Evolutionary conservation across 1,140 invertebrate species (phyloP), one percentile per base, ranked within the genome.

Genomic region (Bombus fervidus): DNA sequence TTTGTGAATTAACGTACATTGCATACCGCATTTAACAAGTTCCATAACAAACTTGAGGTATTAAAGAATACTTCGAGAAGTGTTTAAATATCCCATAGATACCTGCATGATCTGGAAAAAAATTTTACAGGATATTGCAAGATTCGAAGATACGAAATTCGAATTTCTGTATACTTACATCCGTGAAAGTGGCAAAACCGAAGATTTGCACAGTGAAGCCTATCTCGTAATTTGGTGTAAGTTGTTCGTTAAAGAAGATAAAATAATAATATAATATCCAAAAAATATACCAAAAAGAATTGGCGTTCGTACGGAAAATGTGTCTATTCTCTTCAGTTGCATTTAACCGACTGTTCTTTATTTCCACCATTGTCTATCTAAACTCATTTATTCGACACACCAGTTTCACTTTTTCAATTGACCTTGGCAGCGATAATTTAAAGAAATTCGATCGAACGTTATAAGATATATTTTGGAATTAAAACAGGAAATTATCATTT

Each of bases 131-230:
- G 1, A 66, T 15, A 5, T 15, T 18, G 2, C 15, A 62, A 13
- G 0, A n/a, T 13, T 62, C 25, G 28, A 62, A 62, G 2, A n/a
- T 62, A 9, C 6, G 15, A 34, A 34, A 66, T 18, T 66, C 15
- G 8, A 66, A 34, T 34, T 66, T 31, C 13, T 66, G 13, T 3
- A 6, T 66, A 66, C 64, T 18, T 34, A 66, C 31, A 1, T 66
- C 6, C 39, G 47, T 81, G 25, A 90, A 91, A 47, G 82, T 88
- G 3, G 31, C 25, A 3, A 91, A 39, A 13, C 28, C 3, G 59
- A 62, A 12, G 9, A 62, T 28, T 62, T 62, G 10, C 59, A n/a
- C 1, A n/a, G 28, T 28, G 3, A 12, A n/a, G 10, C 25, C 1
- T 10, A 59, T 59, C 1, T 4, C 25, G 59, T 62, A 62, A 62